Conservation (phyloP, 1,140 invertebrate genomes). For the Sminthurides bifidus region DNA sequence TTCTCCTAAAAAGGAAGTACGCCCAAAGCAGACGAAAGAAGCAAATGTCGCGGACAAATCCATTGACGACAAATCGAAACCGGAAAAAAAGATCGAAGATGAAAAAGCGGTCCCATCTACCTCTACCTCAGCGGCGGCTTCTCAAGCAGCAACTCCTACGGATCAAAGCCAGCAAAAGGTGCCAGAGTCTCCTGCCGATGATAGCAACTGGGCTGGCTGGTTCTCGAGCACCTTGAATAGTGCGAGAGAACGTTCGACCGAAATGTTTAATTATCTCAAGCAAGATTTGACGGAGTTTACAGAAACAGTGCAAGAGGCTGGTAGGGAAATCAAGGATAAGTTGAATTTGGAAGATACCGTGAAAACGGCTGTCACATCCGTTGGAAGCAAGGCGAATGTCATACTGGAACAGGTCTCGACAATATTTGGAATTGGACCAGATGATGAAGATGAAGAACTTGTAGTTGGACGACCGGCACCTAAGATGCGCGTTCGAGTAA, state of each 20-base stretch:
- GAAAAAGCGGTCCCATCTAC: neutral
- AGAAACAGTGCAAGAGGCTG: constrained; percentile 25
- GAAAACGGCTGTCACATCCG: constrained; percentile 13
- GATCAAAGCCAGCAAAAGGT: neutral
- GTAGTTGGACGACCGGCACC: constrained; percentile 1
- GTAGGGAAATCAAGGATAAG: constrained; percentile 27
- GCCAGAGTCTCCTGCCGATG: constrained; percentile 3
- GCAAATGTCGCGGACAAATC: neutral
- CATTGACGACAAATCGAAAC: neutral
- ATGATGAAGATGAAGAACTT: constrained; percentile 30
- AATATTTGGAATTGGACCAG: constrained; percentile 30
- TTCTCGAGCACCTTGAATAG: constrained; percentile 15
- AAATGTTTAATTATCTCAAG: constrained; percentile 31
- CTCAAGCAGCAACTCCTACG: constrained; percentile 4
- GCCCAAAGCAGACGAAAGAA: neutral
- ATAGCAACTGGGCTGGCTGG: constrained; percentile 23
- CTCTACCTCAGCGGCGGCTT: neutral
- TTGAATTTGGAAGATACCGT: constrained; percentile 27
- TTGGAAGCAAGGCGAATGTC: constrained; percentile 15
- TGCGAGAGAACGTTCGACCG: constrained; percentile 23
- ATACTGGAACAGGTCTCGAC: constrained; percentile 29
- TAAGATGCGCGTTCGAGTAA: neutral
- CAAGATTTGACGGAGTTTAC: constrained; percentile 30
- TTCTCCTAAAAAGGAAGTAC: neutral
- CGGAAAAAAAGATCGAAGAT: constrained; percentile 5